Percentiles rank a stretch among this genome's conserved stretches.
Conservation (phyloP, 2,797 vertebrate genomes). For the Sebastes itinus region DNA sequence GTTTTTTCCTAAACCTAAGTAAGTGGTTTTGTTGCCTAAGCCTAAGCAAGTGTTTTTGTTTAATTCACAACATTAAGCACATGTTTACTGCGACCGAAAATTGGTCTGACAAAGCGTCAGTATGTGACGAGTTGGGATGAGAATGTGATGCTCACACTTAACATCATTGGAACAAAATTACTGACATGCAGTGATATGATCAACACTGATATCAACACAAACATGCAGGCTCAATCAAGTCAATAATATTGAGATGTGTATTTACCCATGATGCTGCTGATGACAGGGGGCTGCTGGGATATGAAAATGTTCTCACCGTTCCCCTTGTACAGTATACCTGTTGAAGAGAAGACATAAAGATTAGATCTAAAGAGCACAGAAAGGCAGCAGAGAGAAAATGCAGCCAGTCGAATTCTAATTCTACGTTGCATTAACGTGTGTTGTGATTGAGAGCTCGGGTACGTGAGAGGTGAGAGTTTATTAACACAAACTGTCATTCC, state of each 20-base stretch:
- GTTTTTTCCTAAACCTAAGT: too few relatives aligned
- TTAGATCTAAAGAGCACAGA: neutral
- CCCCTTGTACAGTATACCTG: slow-evolving; percentile 97
- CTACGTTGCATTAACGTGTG: neutral
- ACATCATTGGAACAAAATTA: neutral
- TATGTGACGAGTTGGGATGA: too few relatives aligned
- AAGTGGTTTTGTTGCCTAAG: too few relatives aligned
- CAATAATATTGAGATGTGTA: neutral
- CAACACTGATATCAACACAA: neutral
- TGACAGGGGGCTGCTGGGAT: slow-evolving; percentile 94
- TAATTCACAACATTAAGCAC: too few relatives aligned
- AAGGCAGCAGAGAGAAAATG: neutral
- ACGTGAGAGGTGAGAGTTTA: neutral
- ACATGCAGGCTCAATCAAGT: neutral
- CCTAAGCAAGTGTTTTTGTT: too few relatives aligned
- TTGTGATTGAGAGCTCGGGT: neutral
- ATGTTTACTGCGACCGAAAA: too few relatives aligned
- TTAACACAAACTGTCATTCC: neutral
- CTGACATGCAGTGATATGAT: neutral
- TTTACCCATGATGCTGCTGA: slow-evolving; percentile 94
- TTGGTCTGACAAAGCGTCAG: too few relatives aligned
- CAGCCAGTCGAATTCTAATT: neutral
- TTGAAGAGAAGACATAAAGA: neutral
- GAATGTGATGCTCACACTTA: neutral
- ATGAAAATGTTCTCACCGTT: slow-evolving; percentile 97